Evolutionary conservation across 2,888 invertebrate genomes (phyloP), one percentile per base, ranked within the genome.

Genomic region (Bombyx huttoni): DNA sequence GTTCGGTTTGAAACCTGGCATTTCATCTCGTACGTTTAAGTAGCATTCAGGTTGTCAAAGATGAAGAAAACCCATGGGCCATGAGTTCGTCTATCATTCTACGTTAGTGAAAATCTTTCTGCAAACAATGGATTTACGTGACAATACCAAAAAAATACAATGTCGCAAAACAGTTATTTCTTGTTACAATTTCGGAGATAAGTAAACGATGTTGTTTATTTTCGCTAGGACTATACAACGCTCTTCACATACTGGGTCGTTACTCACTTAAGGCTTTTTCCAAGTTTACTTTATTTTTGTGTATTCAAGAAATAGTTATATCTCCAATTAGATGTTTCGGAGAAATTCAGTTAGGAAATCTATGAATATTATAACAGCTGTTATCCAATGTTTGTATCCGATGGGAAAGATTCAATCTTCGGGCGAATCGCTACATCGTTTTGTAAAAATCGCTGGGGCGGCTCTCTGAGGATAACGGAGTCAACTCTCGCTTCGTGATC

Each of bases 321-420:
- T 51, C 56, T 54, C 50, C 52, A 54, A 56, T 58, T 50, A 58
- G 52, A 40, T 51, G 49, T 53, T 52, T 49, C 54, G 13, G 50
- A 47, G 52, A 56, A 54, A 34, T 35, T 10, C 40, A 47, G 50
- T 50, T 49, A 55, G 51, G 51, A 49, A 58, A 55, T 51, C 56
- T 52, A 58, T 58, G 54, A 61, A 58, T 57, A 57, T 53, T 56
- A 58, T 52, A 59, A 54, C 52, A 52, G 48, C 52, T 54, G 51
- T 50, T 54, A 56, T 56, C 49, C 49, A 34, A 52, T 60, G 54
- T 58, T 56, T 60, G 54, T 58, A 55, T 50, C 48, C 35, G 35
- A 51, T 50, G 53, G 47, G 8, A 33, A 49, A 48, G 48, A 54
- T 53, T 56, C 35, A 51, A 56, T 55, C 49, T 56, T 49, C 47